Percentiles rank a stretch among this genome's conserved stretches.
Evolutionary conservation across 2,888 invertebrate genomes (phyloP).

Genomic region (Leptura quadrifasciata): DNA sequence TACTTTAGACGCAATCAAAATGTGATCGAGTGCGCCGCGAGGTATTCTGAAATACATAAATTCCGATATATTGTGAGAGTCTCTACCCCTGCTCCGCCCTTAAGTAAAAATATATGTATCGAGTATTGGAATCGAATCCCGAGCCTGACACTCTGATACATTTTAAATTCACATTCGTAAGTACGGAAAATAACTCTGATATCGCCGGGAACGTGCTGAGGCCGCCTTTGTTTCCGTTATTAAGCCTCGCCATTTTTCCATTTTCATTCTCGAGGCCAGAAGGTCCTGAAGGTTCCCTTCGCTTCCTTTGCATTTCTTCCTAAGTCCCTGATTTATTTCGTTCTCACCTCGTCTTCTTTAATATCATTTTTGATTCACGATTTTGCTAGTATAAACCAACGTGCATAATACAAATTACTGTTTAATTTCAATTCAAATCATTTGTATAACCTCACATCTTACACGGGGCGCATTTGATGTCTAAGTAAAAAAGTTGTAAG

Average conservation of each 20-base stretch:
- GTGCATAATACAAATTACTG: slow-evolving; percentile 15
- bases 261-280: slow-evolving; percentile 47
- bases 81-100: slow-evolving; percentile 69
- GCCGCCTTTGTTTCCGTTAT: slow-evolving; percentile 62
- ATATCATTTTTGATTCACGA: slow-evolving; percentile 41
- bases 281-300: slow-evolving; percentile 43
- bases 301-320: slow-evolving; percentile 33
- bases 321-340: slow-evolving; percentile 43
- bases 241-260: slow-evolving; percentile 61
- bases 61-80: slow-evolving; percentile 71
- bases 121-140: slow-evolving; percentile 73
- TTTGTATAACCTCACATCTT: neutral
- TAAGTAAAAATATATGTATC: slow-evolving; percentile 75
- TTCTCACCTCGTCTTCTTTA: slow-evolving; percentile 41
- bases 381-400: slow-evolving; percentile 14
- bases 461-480: too few species aligned
- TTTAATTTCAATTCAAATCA: neutral
- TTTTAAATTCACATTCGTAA: slow-evolving; percentile 73
- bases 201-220: slow-evolving; percentile 53
- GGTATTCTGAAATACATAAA: slow-evolving; percentile 73
- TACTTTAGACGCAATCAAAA: slow-evolving; percentile 70
- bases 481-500: too few species aligned
- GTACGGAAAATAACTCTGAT: slow-evolving; percentile 67
- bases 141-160: slow-evolving; percentile 71
- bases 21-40: slow-evolving; percentile 72